Conservation (phyloP, 2,888 invertebrate genomes). For the Caenorhabditis macrosperma region DNA sequence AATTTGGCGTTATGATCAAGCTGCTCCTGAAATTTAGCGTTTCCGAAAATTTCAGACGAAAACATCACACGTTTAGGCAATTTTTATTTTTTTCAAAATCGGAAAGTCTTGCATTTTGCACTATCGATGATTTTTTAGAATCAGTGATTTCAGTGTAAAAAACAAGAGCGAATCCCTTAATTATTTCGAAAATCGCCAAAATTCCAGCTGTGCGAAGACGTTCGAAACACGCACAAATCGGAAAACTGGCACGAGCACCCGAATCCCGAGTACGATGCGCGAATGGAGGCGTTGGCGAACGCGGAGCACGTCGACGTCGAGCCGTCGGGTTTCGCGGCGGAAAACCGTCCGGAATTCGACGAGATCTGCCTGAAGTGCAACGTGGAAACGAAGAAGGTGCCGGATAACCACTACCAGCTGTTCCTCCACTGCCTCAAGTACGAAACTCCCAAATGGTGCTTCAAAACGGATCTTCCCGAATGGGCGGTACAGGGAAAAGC, state of each 20-base stretch:
- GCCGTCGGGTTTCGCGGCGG: conserved; percentile 43
- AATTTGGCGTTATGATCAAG: no score
- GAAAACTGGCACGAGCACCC: conserved; percentile 72
- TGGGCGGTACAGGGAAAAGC: conserved; percentile 74
- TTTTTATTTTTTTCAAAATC: no score
- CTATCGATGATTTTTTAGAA: not conserved
- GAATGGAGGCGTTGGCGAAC: conserved; percentile 67
- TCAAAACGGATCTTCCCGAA: conserved; percentile 73
- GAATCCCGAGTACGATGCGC: conserved; percentile 71
- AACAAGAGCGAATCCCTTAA: not conserved
- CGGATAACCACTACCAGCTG: conserved; percentile 71
- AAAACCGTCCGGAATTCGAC: conserved; percentile 72
- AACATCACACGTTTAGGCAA: no score
- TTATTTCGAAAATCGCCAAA: not conserved
- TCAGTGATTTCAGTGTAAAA: not conserved
- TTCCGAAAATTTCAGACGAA: no score
- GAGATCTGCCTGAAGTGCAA: conserved; percentile 77
- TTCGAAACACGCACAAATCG: conserved; percentile 67
- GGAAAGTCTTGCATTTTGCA: no score
- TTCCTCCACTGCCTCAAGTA: conserved; percentile 79
- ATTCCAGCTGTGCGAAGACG: conserved; percentile 68
- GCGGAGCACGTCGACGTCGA: conserved; percentile 53
- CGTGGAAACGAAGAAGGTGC: conserved; percentile 70
- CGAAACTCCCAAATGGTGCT: conserved; percentile 74
- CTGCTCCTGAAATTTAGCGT: no score